These are phyloP conservation scores for Trichopoda pennipes DNA, from an alignment of 2,888 invertebrate species.

Conservation along the genomic window DNA sequence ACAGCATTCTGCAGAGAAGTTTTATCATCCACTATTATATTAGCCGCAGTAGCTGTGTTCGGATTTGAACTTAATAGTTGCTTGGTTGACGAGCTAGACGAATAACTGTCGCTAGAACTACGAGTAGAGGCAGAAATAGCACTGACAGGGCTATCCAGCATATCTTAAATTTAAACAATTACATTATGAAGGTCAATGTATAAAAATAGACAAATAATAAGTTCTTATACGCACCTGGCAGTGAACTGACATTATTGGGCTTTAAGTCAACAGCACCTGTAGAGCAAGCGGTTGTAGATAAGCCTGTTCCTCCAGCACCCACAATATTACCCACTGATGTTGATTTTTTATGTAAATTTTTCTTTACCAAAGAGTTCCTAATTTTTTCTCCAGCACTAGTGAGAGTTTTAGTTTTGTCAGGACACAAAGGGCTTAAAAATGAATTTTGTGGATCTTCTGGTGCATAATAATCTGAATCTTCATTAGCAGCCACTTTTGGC, in stretches of 20 bases:
- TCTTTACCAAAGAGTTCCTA: conserved; percentile 73
- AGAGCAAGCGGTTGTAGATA: conserved; percentile 50
- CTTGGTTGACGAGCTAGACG: conserved; percentile 90
- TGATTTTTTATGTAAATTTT: conserved; percentile 78
- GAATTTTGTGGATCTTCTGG: conserved; percentile 88
- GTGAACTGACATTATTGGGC: conserved; percentile 83
- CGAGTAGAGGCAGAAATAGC: conserved; percentile 83
- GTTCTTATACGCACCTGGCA: conserved; percentile 82
- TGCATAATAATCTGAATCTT: conserved; percentile 90
- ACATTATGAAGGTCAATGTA: neutral
- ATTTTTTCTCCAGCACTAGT: conserved; percentile 72
- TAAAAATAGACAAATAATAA: conserved; percentile 5
- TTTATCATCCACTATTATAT: conserved; percentile 80
- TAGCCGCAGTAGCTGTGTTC: conserved; percentile 75
- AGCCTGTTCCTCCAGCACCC: conserved; percentile 70
- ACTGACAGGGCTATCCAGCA: conserved; percentile 86
- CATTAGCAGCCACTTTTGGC: conserved; percentile 75
- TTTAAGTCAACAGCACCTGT: conserved; percentile 81
- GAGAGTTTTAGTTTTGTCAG: conserved; percentile 74
- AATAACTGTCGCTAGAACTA: conserved; percentile 91
- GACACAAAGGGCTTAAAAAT: conserved; percentile 85
- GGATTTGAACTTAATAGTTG: conserved; percentile 84
- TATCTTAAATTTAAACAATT: conserved; percentile 71
- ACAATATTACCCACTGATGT: conserved; percentile 79
- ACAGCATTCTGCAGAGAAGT: conserved; percentile 78